Evolutionary conservation across 2,888 invertebrate species (phyloP).

Genomic region (Andrena bucephala): DNA sequence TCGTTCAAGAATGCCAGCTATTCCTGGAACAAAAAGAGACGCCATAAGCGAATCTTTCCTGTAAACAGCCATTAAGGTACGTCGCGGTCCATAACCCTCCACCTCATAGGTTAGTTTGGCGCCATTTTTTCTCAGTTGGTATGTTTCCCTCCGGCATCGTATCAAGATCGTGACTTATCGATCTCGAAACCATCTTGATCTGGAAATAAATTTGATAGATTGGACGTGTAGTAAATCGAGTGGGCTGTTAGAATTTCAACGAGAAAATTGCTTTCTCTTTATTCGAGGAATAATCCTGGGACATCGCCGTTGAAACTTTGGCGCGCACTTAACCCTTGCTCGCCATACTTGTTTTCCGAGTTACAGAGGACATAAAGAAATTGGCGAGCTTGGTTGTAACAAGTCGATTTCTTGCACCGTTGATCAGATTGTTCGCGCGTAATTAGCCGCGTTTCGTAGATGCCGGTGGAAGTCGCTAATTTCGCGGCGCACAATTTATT

Average conservation of each 20-base stretch:
- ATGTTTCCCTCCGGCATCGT: too few relatives aligned
- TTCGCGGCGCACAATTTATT: conserved; percentile 42
- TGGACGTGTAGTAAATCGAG: too few relatives aligned
- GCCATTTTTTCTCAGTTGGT: too few relatives aligned
- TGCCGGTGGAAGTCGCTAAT: conserved; percentile 45
- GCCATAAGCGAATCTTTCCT: not conserved
- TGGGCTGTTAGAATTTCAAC: too few relatives aligned
- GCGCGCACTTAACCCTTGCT: too few relatives aligned
- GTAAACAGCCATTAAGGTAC: not conserved
- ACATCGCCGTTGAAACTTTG: too few relatives aligned
- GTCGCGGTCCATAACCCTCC: not conserved
- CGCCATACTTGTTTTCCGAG: not conserved
- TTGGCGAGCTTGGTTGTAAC: not conserved
- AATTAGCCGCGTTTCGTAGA: conserved; percentile 41
- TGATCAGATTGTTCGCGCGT: conserved; percentile 2
- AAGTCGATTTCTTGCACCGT: conserved; percentile 3
- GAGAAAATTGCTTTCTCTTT: too few relatives aligned
- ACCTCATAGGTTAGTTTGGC: too few relatives aligned
- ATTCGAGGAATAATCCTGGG: too few relatives aligned
- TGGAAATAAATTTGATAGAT: too few relatives aligned
- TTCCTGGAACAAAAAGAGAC: conserved; percentile 14
- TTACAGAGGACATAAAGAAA: not conserved
- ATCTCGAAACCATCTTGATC: too few relatives aligned
- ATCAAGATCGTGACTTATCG: too few relatives aligned
- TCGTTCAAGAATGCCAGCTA: conserved; percentile 20